phyloP scores from a whole-genome alignment of 2,113 vertebrate species.

The Ariopsis seemanni region DNA sequence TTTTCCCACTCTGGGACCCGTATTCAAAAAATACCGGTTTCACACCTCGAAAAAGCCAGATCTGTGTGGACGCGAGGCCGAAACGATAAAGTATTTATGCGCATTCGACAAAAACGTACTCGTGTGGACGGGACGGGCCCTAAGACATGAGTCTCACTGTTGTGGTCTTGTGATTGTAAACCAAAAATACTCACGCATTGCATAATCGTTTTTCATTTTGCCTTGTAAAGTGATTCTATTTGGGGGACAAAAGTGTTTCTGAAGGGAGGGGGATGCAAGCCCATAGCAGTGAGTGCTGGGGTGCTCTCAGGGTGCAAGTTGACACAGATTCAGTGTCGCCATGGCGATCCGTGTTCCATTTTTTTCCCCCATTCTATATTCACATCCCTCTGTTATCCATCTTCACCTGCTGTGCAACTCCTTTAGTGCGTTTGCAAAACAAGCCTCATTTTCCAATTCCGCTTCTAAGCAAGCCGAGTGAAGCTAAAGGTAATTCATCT shows the following conservation, averaged over 20 bases:
- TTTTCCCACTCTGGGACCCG: too few relatives aligned
- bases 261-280: too few relatives aligned
- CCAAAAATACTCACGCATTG: neutral
- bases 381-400: neutral
- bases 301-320: neutral
- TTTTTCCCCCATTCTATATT: neutral
- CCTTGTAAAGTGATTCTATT: slow-evolving; percentile 1
- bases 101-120: too few relatives aligned
- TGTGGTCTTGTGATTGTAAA: neutral
- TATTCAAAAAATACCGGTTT: too few relatives aligned
- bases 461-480: slow-evolving; percentile 15
- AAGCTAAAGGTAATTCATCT: slow-evolving; percentile 63
- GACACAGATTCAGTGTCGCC: slow-evolving; percentile 12
- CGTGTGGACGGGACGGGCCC: too few relatives aligned
- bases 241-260: neutral
- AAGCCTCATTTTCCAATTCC: neutral
- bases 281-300: neutral
- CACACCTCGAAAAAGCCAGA: too few relatives aligned
- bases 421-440: neutral
- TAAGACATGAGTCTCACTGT: neutral
- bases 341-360: neutral
- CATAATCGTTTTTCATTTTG: neutral
- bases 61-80: too few relatives aligned
- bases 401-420: slow-evolving; percentile 1
- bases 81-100: too few relatives aligned